phyloP scores from a whole-genome alignment of 2,888 invertebrate genomes.

The Epistrophe grossulariae region DNA sequence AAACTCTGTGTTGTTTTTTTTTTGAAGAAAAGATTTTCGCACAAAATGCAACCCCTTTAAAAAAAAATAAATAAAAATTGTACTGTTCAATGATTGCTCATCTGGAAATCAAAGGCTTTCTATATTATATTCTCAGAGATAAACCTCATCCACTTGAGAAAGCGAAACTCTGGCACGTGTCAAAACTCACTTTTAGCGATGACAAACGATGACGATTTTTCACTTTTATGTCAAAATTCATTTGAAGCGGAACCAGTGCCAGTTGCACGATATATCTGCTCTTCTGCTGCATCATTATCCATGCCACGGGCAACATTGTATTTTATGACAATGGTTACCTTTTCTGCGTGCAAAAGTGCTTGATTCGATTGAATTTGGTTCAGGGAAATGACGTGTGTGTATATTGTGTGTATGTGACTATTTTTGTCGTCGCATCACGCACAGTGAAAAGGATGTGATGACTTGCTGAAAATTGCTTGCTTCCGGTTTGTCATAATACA shows the following conservation, averaged over 20 bases:
- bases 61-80: slow-evolving; percentile 8
- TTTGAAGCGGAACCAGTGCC: slow-evolving; percentile 69
- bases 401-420: slow-evolving; percentile 9
- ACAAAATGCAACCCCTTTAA: slow-evolving; percentile 50
- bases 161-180: slow-evolving; percentile 68
- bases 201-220: slow-evolving; percentile 75
- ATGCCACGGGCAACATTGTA: slow-evolving; percentile 31
- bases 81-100: slow-evolving; percentile 61
- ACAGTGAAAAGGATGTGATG: slow-evolving; percentile 53
- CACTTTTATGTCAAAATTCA: slow-evolving; percentile 73
- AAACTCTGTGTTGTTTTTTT: not conserved
- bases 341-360: slow-evolving; percentile 71
- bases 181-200: slow-evolving; percentile 67
- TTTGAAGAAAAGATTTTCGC: slow-evolving; percentile 18
- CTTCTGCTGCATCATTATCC: slow-evolving; percentile 53
- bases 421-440: slow-evolving; percentile 16
- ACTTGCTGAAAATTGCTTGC: slow-evolving; percentile 66
- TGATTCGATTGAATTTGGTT: slow-evolving; percentile 3
- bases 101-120: slow-evolving; percentile 72
- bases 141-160: slow-evolving; percentile 74
- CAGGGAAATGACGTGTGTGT: slow-evolving; percentile 57
- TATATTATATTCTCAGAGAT: slow-evolving; percentile 30
- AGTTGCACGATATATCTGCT: slow-evolving; percentile 52
- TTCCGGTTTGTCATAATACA: slow-evolving; percentile 56
- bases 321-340: slow-evolving; percentile 69